A percentile compares a stretch with the other conserved stretches of the same genome.
These are phyloP conservation scores for Spea hammondii DNA, from an alignment of 2,797 vertebrate genomes.

Conservation along the genomic window DNA sequence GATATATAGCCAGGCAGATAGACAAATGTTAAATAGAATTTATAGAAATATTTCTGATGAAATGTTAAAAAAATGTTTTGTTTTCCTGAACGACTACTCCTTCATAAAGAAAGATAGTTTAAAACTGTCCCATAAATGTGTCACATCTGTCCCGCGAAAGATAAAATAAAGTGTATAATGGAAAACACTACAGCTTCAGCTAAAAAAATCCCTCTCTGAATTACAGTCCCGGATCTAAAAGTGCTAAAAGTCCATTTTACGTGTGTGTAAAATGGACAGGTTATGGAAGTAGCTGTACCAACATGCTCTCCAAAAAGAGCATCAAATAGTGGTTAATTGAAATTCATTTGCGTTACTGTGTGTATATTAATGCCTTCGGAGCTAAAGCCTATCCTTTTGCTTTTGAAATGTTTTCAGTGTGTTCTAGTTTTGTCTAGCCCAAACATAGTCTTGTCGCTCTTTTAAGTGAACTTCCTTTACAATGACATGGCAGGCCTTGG, in stretches of 20 bases:
- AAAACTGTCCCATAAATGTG: constrained; percentile 46
- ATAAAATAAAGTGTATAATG: constrained; percentile 44
- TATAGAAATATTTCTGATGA: constrained; percentile 14
- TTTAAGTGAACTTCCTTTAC: constrained; percentile 38
- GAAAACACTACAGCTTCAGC: constrained; percentile 29
- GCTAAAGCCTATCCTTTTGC: constrained; percentile 6
- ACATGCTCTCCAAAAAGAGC: constrained; percentile 58
- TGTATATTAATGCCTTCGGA: constrained; percentile 41
- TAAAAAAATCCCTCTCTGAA: constrained; percentile 43
- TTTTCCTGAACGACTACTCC: constrained; percentile 44
- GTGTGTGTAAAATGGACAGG: constrained; percentile 48
- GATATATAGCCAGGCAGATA: not conserved
- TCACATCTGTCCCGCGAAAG: constrained; percentile 32
- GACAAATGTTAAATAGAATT: not conserved
- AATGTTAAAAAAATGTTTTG: constrained; percentile 40
- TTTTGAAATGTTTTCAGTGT: not conserved
- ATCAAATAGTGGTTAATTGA: constrained; percentile 59
- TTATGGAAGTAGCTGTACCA: constrained; percentile 56
- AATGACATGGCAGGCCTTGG: accelerated
- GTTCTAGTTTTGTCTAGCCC: not conserved
- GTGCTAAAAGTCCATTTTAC: constrained; percentile 9
- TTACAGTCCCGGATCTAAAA: constrained; percentile 25
- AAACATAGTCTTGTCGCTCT: constrained; percentile 5
- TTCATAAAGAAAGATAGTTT: constrained; percentile 26
- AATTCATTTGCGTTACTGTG: constrained; percentile 59